A percentile compares a stretch with the other conserved stretches of the same genome.
Evolutionary conservation across 2,113 vertebrate genomes (phyloP).

Genomic region (Brachypteracias leptosomus): DNA sequence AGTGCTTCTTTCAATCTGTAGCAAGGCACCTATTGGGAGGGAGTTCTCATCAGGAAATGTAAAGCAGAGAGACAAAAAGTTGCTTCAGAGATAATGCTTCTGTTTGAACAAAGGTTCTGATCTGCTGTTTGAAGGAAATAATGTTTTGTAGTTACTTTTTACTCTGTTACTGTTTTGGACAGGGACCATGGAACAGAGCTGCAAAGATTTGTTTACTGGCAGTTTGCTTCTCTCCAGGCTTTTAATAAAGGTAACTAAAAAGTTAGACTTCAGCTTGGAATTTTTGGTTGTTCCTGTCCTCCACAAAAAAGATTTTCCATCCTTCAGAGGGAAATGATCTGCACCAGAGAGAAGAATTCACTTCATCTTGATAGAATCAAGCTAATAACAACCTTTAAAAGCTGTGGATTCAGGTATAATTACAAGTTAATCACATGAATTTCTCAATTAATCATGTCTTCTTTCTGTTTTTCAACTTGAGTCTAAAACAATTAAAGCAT

Average conservation of each 20-base stretch:
- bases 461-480: background rate
- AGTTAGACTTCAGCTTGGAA: background rate
- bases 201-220: background rate
- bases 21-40: background rate
- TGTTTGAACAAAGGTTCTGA: background rate
- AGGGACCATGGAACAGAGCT: background rate
- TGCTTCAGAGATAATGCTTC: background rate
- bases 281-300: background rate
- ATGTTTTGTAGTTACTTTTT: background rate
- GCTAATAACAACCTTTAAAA: background rate
- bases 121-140: background rate
- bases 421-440: accelerated
- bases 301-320: background rate
- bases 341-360: background rate
- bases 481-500: background rate
- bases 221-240: background rate
- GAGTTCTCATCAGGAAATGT: background rate
- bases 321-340: no score
- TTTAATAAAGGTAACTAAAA: background rate
- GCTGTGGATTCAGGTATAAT: background rate
- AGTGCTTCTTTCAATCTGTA: background rate
- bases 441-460: background rate
- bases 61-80: background rate
- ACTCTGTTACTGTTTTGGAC: background rate
- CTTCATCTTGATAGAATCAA: background rate